Conservation (phyloP, 2,888 invertebrate species). For the Didymodactylos carnosus region DNA sequence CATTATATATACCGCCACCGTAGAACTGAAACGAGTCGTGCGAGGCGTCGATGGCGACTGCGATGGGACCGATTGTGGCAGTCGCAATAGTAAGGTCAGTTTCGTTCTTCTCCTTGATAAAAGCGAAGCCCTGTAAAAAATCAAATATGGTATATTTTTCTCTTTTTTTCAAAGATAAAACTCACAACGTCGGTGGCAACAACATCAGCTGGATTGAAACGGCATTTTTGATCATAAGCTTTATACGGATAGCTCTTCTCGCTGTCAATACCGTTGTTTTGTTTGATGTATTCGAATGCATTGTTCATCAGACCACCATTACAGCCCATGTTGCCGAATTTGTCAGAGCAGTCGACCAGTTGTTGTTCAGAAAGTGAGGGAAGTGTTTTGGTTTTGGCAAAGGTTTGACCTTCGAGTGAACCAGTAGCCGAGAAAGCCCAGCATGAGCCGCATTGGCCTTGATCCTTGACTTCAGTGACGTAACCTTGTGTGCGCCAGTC, state of each 20-base stretch:
- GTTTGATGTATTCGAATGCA: constrained; percentile 17
- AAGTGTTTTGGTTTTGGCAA: constrained; percentile 51
- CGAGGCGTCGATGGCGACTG: constrained; percentile 16
- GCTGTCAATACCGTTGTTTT: constrained; percentile 21
- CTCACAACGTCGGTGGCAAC: constrained; percentile 15
- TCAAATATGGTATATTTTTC: background rate
- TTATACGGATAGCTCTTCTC: constrained; percentile 21
- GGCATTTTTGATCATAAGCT: constrained; percentile 10
- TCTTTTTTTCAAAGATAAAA: background rate
- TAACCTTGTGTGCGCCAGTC: constrained; percentile 16
- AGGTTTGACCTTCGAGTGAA: constrained; percentile 36
- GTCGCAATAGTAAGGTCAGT: constrained; percentile 16
- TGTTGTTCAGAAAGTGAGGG: constrained; percentile 76
- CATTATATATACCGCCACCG: constrained; percentile 18
- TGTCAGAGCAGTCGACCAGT: constrained; percentile 61
- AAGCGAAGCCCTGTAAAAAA: constrained; percentile 15
- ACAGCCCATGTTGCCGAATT: constrained; percentile 63
- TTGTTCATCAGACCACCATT: constrained; percentile 44
- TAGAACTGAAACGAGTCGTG: constrained; percentile 15
- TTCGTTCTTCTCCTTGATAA: constrained; percentile 17
- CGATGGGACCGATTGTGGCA: constrained; percentile 16
- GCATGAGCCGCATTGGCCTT: constrained; percentile 43
- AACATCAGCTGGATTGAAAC: constrained; percentile 14
- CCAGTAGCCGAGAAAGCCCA: constrained; percentile 48
- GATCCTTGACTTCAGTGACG: constrained; percentile 17